Percentiles rank a stretch among this genome's conserved stretches.
Evolutionary conservation across 2,888 invertebrate species (phyloP).

Genomic region (Apodemia mormo): DNA sequence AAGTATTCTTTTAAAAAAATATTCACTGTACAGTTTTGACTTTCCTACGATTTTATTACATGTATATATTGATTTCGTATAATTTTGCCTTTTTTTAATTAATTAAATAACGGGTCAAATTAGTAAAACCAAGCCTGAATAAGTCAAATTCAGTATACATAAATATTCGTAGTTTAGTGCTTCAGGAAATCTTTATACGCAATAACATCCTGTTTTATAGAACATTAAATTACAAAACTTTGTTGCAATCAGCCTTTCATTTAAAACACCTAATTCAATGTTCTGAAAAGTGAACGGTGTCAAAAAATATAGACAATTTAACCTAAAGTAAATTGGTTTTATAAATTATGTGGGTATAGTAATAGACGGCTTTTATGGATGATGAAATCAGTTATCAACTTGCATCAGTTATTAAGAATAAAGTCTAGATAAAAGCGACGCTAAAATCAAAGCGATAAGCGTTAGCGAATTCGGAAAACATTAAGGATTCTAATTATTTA

Average conservation of each 20-base stretch:
- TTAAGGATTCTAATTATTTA: too few relatives aligned
- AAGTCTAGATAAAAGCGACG: background rate
- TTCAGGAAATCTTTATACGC: background rate
- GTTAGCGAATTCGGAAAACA: background rate
- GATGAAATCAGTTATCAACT: background rate
- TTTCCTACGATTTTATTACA: too few relatives aligned
- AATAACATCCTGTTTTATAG: background rate
- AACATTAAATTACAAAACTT: background rate
- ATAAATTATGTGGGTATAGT: slow-evolving; percentile 1
- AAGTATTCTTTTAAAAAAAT: too few relatives aligned
- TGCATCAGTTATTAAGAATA: background rate
- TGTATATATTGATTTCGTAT: too few relatives aligned
- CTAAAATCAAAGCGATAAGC: background rate
- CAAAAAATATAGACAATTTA: slow-evolving; percentile 7
- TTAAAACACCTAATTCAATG: background rate
- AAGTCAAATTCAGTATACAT: too few relatives aligned
- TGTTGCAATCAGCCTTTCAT: background rate
- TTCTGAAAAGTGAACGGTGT: background rate
- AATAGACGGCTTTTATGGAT: slow-evolving; percentile 6
- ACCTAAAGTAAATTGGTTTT: background rate
- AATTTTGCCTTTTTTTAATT: too few relatives aligned
- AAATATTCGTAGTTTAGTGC: too few relatives aligned
- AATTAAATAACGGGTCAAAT: too few relatives aligned
- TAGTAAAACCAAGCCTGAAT: too few relatives aligned
- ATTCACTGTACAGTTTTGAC: too few relatives aligned